Conservation (phyloP, 2,888 invertebrate species). For the Cordilura impudica region DNA sequence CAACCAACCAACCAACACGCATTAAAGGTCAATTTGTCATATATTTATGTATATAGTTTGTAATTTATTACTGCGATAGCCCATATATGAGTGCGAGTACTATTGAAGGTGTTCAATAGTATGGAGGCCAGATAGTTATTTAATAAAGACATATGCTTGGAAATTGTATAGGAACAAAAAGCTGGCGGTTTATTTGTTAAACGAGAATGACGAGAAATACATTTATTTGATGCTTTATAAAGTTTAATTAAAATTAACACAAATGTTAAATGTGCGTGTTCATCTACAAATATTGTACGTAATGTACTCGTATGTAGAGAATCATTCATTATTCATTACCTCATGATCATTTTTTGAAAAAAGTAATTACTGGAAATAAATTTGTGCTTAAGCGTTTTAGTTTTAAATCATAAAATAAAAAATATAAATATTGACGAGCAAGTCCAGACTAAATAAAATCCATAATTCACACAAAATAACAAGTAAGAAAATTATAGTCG, state of each 20-base stretch:
- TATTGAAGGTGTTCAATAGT: neutral
- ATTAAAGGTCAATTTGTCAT: constrained; percentile 61
- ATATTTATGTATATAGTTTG: constrained; percentile 14
- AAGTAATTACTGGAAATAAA: too few relatives aligned
- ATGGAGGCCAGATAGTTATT: neutral
- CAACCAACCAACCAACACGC: constrained; percentile 37
- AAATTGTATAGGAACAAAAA: neutral
- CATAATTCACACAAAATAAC: too few relatives aligned
- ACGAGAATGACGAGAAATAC: neutral
- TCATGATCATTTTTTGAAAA: too few relatives aligned
- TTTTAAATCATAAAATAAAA: too few relatives aligned
- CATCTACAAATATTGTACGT: too few relatives aligned
- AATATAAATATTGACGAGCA: too few relatives aligned
- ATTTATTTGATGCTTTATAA: neutral
- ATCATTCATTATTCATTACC: too few relatives aligned
- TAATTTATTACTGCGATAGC: constrained; percentile 38
- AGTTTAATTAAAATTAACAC: neutral
- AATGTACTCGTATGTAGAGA: too few relatives aligned
- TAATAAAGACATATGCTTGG: neutral
- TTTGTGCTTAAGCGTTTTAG: too few relatives aligned
- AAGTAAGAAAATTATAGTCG: too few relatives aligned
- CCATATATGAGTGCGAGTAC: neutral
- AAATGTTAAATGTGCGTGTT: constrained; percentile 24
- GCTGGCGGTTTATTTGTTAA: neutral
- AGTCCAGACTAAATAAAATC: too few relatives aligned